Conservation (phyloP, 2,888 invertebrate species). For the Nemurella pictetii region DNA sequence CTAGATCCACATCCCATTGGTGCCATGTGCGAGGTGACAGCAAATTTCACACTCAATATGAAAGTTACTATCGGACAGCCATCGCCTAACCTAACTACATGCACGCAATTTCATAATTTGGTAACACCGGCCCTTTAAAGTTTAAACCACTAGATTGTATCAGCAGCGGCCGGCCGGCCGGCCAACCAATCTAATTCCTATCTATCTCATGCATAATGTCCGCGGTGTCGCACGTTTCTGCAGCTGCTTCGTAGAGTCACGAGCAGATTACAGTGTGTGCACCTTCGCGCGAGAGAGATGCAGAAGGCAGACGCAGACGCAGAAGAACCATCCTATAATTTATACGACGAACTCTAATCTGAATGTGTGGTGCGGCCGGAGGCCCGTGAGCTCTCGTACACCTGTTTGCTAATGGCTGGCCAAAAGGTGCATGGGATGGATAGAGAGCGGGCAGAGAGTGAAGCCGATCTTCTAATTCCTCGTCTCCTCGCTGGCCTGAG, state of each 20-base stretch:
- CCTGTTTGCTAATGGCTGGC: conserved; percentile 4
- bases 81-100: too few relatives aligned
- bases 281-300: not conserved
- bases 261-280: too few relatives aligned
- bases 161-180: not conserved
- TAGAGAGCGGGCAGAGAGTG: not conserved
- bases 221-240: too few relatives aligned
- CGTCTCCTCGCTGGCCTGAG: not conserved
- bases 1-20: too few relatives aligned
- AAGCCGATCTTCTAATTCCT: not conserved
- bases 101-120: too few relatives aligned
- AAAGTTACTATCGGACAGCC: not conserved
- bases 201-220: too few relatives aligned
- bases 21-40: too few relatives aligned
- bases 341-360: not conserved
- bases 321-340: too few relatives aligned
- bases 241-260: not conserved
- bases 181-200: too few relatives aligned
- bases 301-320: not conserved
- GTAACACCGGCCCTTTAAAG: not conserved
- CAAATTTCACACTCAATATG: not conserved
- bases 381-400: too few relatives aligned
- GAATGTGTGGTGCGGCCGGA: not conserved
- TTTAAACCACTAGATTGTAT: not conserved
- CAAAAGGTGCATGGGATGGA: not conserved